A percentile compares a stretch with the other conserved stretches of the same genome.
Conservation (phyloP, 2,888 invertebrate species). For the Cremastobaeus sp. region DNA sequence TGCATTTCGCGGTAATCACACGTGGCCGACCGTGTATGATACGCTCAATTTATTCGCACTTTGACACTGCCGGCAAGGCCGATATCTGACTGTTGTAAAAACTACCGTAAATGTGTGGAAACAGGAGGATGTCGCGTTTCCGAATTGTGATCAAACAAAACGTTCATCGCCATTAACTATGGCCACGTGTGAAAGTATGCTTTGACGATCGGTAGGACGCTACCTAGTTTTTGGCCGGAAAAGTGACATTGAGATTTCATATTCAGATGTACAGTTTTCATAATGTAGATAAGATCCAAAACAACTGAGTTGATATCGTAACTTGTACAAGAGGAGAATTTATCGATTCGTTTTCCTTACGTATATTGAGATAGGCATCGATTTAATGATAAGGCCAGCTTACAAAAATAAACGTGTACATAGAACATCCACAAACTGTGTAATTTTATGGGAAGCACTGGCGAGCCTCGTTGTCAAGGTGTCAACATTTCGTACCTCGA, state of each 20-base stretch:
- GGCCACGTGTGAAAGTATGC: slow-evolving; percentile 32
- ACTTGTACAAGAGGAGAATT: too few species aligned
- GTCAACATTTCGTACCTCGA: slow-evolving; percentile 46
- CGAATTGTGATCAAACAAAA: slow-evolving; percentile 19
- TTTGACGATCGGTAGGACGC: slow-evolving; percentile 11
- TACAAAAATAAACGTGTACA: slow-evolving; percentile 22
- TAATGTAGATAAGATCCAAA: slow-evolving; percentile 55
- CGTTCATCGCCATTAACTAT: slow-evolving; percentile 3
- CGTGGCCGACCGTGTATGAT: slow-evolving; percentile 39
- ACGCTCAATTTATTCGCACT: slow-evolving; percentile 48
- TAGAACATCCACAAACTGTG: slow-evolving; percentile 24
- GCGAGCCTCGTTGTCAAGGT: slow-evolving; percentile 17
- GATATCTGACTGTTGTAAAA: slow-evolving; percentile 30
- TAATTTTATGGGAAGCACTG: slow-evolving; percentile 24
- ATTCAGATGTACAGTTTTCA: slow-evolving; percentile 67
- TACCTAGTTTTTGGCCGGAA: slow-evolving; percentile 6
- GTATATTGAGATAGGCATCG: slow-evolving; percentile 59
- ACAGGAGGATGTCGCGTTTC: not conserved
- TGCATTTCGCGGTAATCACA: slow-evolving; percentile 20
- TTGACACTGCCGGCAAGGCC: slow-evolving; percentile 55
- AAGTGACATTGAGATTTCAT: too few species aligned
- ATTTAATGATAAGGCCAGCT: slow-evolving; percentile 51
- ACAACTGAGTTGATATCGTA: too few species aligned
- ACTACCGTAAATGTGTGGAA: too few species aligned
- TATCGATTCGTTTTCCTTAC: too few species aligned